A percentile compares a stretch with the other conserved stretches of the same genome.
phyloP scores from a whole-genome alignment of 2,888 invertebrate species.

The Oscheius onirici region DNA sequence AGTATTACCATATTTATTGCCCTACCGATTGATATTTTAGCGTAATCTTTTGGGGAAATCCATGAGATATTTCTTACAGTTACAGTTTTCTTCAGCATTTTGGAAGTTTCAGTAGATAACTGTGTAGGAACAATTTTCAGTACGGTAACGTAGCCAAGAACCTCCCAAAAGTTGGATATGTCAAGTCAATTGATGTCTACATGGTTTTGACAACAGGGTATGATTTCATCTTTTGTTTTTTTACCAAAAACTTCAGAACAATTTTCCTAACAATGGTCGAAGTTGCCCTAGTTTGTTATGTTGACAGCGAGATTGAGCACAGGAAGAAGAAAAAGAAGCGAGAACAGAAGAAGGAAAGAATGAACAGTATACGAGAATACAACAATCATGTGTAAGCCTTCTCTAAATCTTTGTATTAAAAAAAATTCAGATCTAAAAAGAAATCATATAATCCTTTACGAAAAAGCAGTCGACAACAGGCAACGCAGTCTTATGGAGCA shows the following conservation, averaged over 20 bases:
- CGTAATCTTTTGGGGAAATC: too few species aligned
- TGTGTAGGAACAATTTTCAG: slow-evolving; percentile 54
- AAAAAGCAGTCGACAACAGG: slow-evolving; percentile 5
- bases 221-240: not conserved
- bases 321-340: slow-evolving; percentile 45
- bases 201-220: slow-evolving; percentile 65
- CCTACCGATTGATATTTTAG: too few species aligned
- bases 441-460: not conserved
- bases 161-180: slow-evolving; percentile 67
- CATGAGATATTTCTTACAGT: too few species aligned
- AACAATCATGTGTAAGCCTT: slow-evolving; percentile 4
- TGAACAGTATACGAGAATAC: slow-evolving; percentile 33
- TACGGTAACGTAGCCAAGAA: slow-evolving; percentile 68
- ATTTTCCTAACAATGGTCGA: slow-evolving; percentile 68
- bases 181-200: slow-evolving; percentile 68
- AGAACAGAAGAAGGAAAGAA: slow-evolving; percentile 49
- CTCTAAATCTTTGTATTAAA: not conserved
- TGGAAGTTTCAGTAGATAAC: too few species aligned
- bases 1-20: too few species aligned
- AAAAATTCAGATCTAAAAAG: not conserved
- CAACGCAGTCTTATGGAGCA: not conserved
- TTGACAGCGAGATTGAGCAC: slow-evolving; percentile 53
- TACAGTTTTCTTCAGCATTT: too few species aligned
- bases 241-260: slow-evolving; percentile 53
- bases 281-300: slow-evolving; percentile 66